Evolutionary conservation across 1,140 invertebrate species (phyloP).

Genomic region (Drosophila mayri): DNA sequence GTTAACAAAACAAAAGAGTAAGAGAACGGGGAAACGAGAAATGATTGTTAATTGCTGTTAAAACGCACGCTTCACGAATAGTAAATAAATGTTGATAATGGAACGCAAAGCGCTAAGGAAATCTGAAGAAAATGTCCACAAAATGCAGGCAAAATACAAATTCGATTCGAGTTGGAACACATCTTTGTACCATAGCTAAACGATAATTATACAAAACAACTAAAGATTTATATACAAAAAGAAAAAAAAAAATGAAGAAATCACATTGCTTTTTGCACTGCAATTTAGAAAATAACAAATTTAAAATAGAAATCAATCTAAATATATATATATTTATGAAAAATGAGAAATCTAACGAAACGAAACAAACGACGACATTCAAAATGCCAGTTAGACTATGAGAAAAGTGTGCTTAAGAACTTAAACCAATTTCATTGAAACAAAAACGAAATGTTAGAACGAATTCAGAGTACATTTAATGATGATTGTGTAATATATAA

Average conservation of each 20-base stretch:
- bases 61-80: slow-evolving; percentile 68
- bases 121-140: slow-evolving; percentile 20
- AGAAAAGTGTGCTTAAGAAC: slow-evolving; percentile 75
- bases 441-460: slow-evolving; percentile 43
- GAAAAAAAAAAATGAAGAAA: slow-evolving; percentile 5
- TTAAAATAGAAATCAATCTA: slow-evolving; percentile 45
- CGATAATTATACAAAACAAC: slow-evolving; percentile 64
- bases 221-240: slow-evolving; percentile 36
- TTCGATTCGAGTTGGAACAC: slow-evolving; percentile 44
- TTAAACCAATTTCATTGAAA: slow-evolving; percentile 45
- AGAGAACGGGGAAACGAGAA: slow-evolving; percentile 7
- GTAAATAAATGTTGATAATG: slow-evolving; percentile 41
- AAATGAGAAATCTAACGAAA: slow-evolving; percentile 42
- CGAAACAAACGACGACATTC: slow-evolving; percentile 53
- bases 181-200: slow-evolving; percentile 59
- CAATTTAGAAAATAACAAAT: slow-evolving; percentile 60
- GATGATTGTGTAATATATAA: slow-evolving; percentile 63
- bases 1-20: slow-evolving; percentile 35
- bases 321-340: slow-evolving; percentile 40
- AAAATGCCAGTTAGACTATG: slow-evolving; percentile 73
- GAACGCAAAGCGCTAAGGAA: slow-evolving; percentile 41
- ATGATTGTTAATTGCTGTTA: slow-evolving; percentile 73
- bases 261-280: slow-evolving; percentile 65
- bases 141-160: slow-evolving; percentile 31
- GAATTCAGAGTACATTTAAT: slow-evolving; percentile 50